phyloP scores from a whole-genome alignment of 2,888 invertebrate genomes.

The Belgica antarctica region DNA sequence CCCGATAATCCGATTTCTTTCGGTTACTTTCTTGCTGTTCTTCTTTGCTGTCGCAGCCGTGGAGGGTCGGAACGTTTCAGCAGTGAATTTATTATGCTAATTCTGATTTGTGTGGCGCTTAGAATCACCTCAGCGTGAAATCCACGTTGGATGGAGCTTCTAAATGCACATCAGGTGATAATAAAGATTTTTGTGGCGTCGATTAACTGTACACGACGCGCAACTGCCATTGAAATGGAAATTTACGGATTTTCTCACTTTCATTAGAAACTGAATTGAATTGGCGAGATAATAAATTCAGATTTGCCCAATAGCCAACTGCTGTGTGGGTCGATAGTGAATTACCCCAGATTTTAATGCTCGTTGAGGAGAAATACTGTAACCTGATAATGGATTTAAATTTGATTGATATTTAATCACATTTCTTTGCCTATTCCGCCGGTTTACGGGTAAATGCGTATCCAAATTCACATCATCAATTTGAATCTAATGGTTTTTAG shows the following conservation, averaged over 20 bases:
- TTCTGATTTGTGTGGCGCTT: constrained; percentile 16
- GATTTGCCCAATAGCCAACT: neutral
- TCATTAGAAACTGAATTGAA: constrained; percentile 23
- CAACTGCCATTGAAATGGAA: constrained; percentile 7
- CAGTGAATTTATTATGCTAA: constrained; percentile 19
- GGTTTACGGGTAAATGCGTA: neutral
- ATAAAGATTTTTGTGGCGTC: constrained; percentile 4
- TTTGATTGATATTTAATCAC: constrained; percentile 33
- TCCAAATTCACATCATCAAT: neutral
- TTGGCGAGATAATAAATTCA: neutral
- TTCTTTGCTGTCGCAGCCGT: neutral
- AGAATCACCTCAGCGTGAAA: neutral
- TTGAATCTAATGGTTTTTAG: neutral
- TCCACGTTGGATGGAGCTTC: too few species aligned
- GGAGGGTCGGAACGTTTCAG: neutral
- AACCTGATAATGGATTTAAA: constrained; percentile 12
- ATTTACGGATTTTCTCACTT: constrained; percentile 35
- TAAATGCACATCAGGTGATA: neutral
- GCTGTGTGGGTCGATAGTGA: neutral
- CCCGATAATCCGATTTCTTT: constrained; percentile 8
- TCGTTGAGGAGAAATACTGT: constrained; percentile 11
- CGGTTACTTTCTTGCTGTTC: neutral
- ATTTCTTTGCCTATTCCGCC: neutral
- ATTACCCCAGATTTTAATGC: neutral
- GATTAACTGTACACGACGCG: too few species aligned